A percentile compares a stretch with the other conserved stretches of the same genome.
Conservation (phyloP, 1,140 invertebrate genomes). For the Solenopsis invicta region DNA sequence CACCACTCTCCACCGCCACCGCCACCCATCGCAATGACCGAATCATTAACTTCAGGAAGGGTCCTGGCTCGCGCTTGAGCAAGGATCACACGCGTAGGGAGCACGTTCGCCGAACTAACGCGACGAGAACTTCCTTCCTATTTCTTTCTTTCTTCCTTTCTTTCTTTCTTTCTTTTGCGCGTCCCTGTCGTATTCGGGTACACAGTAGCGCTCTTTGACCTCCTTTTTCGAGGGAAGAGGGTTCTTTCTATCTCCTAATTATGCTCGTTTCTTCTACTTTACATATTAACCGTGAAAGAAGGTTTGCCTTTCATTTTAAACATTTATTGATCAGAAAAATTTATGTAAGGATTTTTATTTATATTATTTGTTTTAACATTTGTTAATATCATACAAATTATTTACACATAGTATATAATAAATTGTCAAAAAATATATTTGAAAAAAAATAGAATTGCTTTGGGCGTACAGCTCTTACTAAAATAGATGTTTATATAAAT, state of each 20-base stretch:
- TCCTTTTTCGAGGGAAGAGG: constrained; percentile 28
- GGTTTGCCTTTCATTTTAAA: neutral
- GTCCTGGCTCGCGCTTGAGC: constrained; percentile 65
- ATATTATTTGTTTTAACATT: constrained; percentile 11
- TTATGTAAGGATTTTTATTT: neutral
- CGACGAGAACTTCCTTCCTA: constrained; percentile 31
- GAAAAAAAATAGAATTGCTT: neutral
- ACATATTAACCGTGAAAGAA: neutral
- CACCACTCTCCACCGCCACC: constrained; percentile 72
- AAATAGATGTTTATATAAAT: neutral
- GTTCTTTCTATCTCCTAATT: constrained; percentile 32
- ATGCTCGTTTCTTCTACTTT: neutral
- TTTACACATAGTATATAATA: neutral
- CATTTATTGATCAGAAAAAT: neutral
- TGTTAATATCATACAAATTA: no score
- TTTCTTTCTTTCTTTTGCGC: neutral
- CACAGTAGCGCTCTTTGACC: constrained; percentile 59
- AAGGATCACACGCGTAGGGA: constrained; percentile 25
- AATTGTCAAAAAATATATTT: neutral
- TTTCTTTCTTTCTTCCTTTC: constrained; percentile 7
- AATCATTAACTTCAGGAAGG: constrained; percentile 76
- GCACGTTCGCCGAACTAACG: constrained; percentile 40
- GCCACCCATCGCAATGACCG: constrained; percentile 74
- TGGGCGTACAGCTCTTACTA: neutral
- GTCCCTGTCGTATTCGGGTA: constrained; percentile 16